phyloP scores from a whole-genome alignment of 2,797 vertebrate species.

The Tenualosa ilisha region DNA sequence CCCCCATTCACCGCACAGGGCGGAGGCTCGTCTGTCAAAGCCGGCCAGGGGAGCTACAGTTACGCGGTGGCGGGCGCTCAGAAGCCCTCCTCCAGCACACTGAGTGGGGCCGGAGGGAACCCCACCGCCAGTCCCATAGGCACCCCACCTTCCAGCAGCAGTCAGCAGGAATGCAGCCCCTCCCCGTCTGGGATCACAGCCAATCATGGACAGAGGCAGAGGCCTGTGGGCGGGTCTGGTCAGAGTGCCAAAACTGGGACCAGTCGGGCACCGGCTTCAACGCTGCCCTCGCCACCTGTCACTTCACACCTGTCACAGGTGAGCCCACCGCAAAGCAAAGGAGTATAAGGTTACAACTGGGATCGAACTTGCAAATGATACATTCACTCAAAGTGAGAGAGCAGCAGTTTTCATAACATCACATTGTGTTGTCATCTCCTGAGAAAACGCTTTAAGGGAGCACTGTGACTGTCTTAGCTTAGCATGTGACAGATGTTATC shows the following conservation, averaged over 20 bases:
- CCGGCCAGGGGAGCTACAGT: slow-evolving; percentile 56
- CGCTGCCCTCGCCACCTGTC: slow-evolving; percentile 65
- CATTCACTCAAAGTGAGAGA: no score
- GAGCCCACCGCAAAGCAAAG: neutral
- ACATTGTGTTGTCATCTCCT: no score
- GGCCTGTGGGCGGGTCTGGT: slow-evolving; percentile 61
- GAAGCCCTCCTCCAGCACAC: slow-evolving; percentile 55
- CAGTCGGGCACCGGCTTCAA: slow-evolving; percentile 62
- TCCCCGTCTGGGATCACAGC: slow-evolving; percentile 54
- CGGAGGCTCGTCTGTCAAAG: slow-evolving; percentile 56
- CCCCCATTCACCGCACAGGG: slow-evolving; percentile 60
- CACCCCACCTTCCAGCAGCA: slow-evolving; percentile 46
- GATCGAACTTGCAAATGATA: neutral
- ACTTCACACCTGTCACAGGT: slow-evolving; percentile 77
- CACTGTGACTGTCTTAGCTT: no score
- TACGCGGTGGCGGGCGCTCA: slow-evolving; percentile 57
- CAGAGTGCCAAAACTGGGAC: slow-evolving; percentile 70
- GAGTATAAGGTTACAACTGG: neutral
- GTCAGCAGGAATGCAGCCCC: slow-evolving; percentile 58
- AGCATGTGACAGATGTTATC: no score
- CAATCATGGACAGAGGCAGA: slow-evolving; percentile 72
- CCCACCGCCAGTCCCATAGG: slow-evolving; percentile 51
- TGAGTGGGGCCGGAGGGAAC: slow-evolving; percentile 45
- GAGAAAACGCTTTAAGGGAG: no score
- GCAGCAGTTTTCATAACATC: no score